Evolutionary conservation across 2,888 invertebrate genomes (phyloP).

Genomic region (Sympetrum striolatum): DNA sequence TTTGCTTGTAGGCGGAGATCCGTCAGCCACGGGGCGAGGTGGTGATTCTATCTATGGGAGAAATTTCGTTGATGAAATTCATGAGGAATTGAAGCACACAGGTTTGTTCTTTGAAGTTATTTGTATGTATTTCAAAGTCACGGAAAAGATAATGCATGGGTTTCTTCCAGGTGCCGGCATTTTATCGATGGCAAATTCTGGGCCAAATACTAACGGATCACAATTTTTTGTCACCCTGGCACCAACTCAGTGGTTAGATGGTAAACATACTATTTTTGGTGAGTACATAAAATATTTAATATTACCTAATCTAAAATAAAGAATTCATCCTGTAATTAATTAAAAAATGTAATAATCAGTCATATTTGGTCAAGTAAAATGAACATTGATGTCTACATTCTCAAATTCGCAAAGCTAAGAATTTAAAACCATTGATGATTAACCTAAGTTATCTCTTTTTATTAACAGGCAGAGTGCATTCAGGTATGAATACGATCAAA

Average conservation of each 20-base stretch:
- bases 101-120: conserved; percentile 60
- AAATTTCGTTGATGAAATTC: conserved; percentile 94
- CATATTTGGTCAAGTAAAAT: too few relatives aligned
- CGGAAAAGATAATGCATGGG: neutral
- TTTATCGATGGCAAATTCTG: conserved; percentile 98
- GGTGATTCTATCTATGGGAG: conserved; percentile 97
- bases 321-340: too few relatives aligned
- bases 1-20: conserved; percentile 77
- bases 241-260: conserved; percentile 97
- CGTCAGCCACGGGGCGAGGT: conserved; percentile 95
- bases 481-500: conserved; percentile 90
- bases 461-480: conserved; percentile 70
- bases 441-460: conserved; percentile 48
- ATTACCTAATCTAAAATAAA: neutral
- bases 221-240: conserved; percentile 98
- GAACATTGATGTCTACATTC: too few relatives aligned
- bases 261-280: conserved; percentile 97
- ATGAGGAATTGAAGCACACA: conserved; percentile 93
- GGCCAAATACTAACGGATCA: conserved; percentile 95
- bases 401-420: too few relatives aligned
- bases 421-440: too few relatives aligned
- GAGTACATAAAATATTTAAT: conserved; percentile 47
- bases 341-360: too few relatives aligned
- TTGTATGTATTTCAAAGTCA: neutral
- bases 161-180: conserved; percentile 72